Evolutionary conservation across 2,797 vertebrate genomes (phyloP).

Genomic region (Orestias chungarensis): DNA sequence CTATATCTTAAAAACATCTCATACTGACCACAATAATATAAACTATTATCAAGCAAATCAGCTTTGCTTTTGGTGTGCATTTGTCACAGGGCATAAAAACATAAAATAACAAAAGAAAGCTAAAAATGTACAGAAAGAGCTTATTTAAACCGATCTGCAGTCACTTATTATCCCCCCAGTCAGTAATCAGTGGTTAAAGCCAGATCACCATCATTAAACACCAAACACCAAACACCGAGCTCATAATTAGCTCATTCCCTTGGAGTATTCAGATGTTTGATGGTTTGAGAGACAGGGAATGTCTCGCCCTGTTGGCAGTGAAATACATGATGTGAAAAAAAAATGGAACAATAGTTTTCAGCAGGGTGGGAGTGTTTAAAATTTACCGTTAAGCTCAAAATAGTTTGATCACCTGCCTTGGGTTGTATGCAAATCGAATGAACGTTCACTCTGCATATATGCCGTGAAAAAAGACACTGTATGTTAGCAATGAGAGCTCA

Average conservation of each 20-base stretch:
- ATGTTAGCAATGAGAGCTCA: neutral
- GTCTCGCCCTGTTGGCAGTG: neutral
- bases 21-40: neutral
- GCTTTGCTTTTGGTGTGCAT: neutral
- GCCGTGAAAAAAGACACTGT: neutral
- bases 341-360: neutral
- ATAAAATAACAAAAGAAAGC: conserved; percentile 1
- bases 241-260: neutral
- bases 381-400: neutral
- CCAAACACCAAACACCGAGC: neutral
- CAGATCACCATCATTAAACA: conserved; percentile 9
- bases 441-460: conserved; percentile 2
- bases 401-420: conserved; percentile 15
- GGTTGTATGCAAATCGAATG: conserved; percentile 14
- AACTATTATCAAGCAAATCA: neutral
- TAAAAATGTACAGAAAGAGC: neutral
- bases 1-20: neutral
- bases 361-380: neutral
- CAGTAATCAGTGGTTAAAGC: conserved; percentile 6
- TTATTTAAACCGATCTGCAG: neutral
- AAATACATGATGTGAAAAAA: neutral
- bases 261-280: neutral
- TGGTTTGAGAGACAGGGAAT: neutral
- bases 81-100: neutral
- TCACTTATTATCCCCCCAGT: neutral